phyloP scores from a whole-genome alignment of 1,140 invertebrate genomes.

The Phthorimaea operculella region DNA sequence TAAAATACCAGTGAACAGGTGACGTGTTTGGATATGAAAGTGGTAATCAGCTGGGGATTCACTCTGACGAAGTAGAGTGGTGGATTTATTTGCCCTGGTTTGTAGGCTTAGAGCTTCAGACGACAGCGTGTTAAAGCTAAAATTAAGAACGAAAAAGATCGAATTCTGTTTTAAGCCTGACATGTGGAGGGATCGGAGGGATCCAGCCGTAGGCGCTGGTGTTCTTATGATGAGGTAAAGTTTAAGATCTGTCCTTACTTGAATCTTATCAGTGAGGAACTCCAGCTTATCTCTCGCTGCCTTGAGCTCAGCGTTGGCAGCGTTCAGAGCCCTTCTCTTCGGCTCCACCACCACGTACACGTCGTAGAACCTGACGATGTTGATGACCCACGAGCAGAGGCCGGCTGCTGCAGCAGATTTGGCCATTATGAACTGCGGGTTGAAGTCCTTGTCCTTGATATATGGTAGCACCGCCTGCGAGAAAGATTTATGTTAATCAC shows the following conservation, averaged over 20 bases:
- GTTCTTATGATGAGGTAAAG: no score
- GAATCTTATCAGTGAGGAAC: conserved; percentile 67
- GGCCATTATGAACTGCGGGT: conserved; percentile 83
- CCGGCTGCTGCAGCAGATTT: conserved; percentile 93
- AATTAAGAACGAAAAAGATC: no score
- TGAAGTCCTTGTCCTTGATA: conserved; percentile 80
- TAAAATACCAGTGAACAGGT: conserved; percentile 19
- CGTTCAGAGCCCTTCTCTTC: conserved; percentile 82
- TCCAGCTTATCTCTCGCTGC: conserved; percentile 83
- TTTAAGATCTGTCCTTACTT: conserved; percentile 29
- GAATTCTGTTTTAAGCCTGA: no score
- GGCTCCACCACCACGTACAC: conserved; percentile 95
- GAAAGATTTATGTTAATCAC: no score
- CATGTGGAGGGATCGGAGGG: no score
- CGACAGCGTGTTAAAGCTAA: no score
- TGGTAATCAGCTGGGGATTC: no score
- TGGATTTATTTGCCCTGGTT: no score
- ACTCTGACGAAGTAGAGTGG: no score
- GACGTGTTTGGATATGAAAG: no score
- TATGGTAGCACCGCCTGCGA: conserved; percentile 56
- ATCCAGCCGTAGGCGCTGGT: no score
- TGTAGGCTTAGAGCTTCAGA: no score
- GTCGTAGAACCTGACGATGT: conserved; percentile 91
- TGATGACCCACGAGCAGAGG: conserved; percentile 94
- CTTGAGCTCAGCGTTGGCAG: conserved; percentile 85